A percentile compares a stretch with the other conserved stretches of the same genome.
Conservation (phyloP, 92 coral and sea anemone species). For the Siderastrea siderea region DNA sequence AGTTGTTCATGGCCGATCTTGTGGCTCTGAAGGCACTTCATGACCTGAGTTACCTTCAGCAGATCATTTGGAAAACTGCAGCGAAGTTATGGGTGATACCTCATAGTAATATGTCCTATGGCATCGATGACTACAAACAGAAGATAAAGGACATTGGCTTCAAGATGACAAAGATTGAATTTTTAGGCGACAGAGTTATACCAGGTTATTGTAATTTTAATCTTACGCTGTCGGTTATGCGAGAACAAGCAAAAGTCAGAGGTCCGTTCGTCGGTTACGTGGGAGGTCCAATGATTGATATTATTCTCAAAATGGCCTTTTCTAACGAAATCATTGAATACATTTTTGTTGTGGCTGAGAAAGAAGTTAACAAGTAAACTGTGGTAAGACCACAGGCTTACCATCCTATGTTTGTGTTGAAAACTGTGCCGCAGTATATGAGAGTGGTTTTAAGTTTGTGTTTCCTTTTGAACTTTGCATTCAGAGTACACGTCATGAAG, state of each 20-base stretch:
- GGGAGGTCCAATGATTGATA: constrained; percentile 59
- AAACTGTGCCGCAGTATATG: no score
- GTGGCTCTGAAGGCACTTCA: constrained; percentile 15
- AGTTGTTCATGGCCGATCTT: constrained; percentile 48
- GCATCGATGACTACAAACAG: constrained; percentile 21
- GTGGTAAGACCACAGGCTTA: no score
- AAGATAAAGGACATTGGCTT: constrained; percentile 13
- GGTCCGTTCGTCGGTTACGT: constrained; percentile 57
- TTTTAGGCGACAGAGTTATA: constrained; percentile 57
- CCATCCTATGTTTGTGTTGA: no score
- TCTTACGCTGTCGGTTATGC: constrained; percentile 32
- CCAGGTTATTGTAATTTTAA: constrained; percentile 54
- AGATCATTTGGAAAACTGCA: background rate
- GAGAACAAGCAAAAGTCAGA: constrained; percentile 62
- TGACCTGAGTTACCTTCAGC: background rate
- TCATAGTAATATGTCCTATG: constrained; percentile 22
- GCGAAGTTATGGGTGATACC: constrained; percentile 21
- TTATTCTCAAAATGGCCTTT: background rate
- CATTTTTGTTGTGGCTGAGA: constrained; percentile 16
- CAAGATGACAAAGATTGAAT: constrained; percentile 19
- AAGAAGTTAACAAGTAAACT: background rate
- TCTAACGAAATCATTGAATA: constrained; percentile 4
- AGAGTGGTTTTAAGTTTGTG: no score
- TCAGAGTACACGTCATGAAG: no score
- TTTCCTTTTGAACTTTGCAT: no score